Percentiles rank a stretch among this genome's conserved stretches.
These are phyloP conservation scores for Pycnonotus jocosus DNA, from an alignment of 2,113 vertebrate species.

Conservation along the genomic window DNA sequence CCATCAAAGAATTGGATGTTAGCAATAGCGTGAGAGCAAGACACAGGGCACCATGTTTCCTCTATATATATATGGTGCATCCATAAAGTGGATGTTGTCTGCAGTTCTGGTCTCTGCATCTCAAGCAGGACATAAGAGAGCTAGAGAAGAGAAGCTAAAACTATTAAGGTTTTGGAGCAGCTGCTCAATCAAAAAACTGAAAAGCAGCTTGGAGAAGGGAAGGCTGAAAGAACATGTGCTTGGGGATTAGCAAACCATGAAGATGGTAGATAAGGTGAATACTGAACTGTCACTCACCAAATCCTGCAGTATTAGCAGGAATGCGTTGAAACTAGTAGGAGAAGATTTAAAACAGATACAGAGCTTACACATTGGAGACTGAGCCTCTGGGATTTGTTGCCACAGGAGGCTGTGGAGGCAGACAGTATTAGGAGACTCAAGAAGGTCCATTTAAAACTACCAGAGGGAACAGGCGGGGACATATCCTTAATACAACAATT, in stretches of 20 bases:
- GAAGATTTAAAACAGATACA: slow-evolving; percentile 49
- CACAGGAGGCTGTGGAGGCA: not conserved
- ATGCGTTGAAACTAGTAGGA: slow-evolving; percentile 18
- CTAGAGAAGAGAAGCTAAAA: not conserved
- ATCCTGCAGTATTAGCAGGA: not conserved
- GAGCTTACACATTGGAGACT: slow-evolving; percentile 28
- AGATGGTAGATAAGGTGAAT: not conserved
- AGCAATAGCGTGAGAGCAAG: not conserved
- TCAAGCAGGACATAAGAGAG: not conserved
- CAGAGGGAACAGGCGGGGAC: slow-evolving; percentile 21
- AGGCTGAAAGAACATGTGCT: not conserved
- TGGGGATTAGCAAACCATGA: not conserved
- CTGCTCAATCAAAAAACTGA: not conserved
- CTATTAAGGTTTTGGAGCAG: not conserved
- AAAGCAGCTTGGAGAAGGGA: not conserved
- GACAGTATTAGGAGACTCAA: slow-evolving; percentile 5
- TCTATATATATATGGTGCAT: not conserved
- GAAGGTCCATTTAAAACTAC: slow-evolving; percentile 15
- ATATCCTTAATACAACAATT: slow-evolving; percentile 23
- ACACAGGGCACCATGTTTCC: not conserved
- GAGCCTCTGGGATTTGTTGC: slow-evolving; percentile 41
- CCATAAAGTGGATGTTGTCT: not conserved
- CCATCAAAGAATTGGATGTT: not conserved
- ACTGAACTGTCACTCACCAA: not conserved
- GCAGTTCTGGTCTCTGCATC: not conserved